Percentiles rank a stretch among this genome's conserved stretches.
These are phyloP conservation scores for Seira sanloemensis DNA, from an alignment of 2,888 invertebrate genomes.

Conservation along the genomic window DNA sequence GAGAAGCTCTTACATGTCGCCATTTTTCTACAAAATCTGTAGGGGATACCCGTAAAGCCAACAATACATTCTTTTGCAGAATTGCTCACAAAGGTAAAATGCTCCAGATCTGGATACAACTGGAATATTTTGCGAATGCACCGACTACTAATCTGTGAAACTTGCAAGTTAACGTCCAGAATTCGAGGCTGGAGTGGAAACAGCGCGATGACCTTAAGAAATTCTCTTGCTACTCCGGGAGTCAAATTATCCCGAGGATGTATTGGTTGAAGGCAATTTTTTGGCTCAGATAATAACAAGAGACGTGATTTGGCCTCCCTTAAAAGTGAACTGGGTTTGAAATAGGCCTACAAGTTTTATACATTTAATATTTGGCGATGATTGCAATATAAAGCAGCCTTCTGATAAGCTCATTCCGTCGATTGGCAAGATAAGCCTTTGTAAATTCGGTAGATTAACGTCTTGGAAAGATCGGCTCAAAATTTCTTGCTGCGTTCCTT, in stretches of 20 bases:
- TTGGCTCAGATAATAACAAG: constrained; percentile 17
- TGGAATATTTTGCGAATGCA: constrained; percentile 38
- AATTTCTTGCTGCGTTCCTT: constrained; percentile 60
- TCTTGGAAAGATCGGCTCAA: constrained; percentile 41
- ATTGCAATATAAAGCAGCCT: constrained; percentile 33
- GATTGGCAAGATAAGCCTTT: constrained; percentile 42
- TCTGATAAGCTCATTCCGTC: constrained; percentile 54
- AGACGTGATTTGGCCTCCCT: constrained; percentile 14
- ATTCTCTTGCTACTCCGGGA: constrained; percentile 27
- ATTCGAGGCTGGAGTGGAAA: constrained; percentile 32
- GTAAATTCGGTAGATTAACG: constrained; percentile 29
- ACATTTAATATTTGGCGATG: constrained; percentile 32
- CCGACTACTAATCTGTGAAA: constrained; percentile 33
- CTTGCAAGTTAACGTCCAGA: constrained; percentile 35
- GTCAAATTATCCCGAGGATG: background rate
- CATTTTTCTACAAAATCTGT: constrained; percentile 41
- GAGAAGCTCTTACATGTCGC: constrained; percentile 52
- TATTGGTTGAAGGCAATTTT: constrained; percentile 5
- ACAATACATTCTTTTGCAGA: constrained; percentile 44
- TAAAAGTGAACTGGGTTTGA: constrained; percentile 37
- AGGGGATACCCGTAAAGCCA: constrained; percentile 61
- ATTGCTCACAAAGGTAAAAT: constrained; percentile 23
- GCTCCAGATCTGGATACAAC: constrained; percentile 35
- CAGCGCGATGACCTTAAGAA: constrained; percentile 43
- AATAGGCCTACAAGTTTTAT: constrained; percentile 44